Percentiles rank a stretch among this genome's conserved stretches.
Conservation (phyloP, 2,797 vertebrate species). For the Chrysocyon brachyurus region DNA sequence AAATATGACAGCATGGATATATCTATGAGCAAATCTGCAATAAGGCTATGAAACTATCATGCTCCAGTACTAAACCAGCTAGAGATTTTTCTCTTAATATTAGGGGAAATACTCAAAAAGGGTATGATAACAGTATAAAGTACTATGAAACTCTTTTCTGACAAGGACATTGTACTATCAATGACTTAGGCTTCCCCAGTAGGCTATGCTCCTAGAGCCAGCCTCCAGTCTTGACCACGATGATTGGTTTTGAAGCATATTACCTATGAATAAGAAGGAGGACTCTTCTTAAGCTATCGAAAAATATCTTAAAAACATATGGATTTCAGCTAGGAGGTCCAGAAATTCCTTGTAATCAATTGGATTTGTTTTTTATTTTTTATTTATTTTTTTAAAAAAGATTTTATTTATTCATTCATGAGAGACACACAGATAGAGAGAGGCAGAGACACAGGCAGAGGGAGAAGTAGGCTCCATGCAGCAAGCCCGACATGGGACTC, state of each 20-base stretch:
- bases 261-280: neutral
- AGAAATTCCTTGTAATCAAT: constrained; percentile 12
- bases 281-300: neutral
- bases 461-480: no score
- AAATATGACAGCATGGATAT: neutral
- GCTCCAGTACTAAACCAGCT: neutral
- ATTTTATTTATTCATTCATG: no score
- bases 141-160: neutral
- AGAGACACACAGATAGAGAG: no score
- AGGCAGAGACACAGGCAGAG: no score
- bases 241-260: neutral
- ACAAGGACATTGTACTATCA: neutral
- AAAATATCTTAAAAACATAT: neutral
- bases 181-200: neutral
- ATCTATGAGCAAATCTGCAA: neutral
- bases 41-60: neutral
- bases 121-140: neutral
- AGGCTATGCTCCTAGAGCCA: neutral
- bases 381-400: no score
- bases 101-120: neutral
- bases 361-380: neutral
- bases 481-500: no score
- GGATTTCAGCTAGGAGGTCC: neutral
- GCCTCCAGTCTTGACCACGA: neutral
- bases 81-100: neutral